Evolutionary conservation across 2,888 invertebrate genomes (phyloP).

Genomic region (Acrocyrtus sp.): DNA sequence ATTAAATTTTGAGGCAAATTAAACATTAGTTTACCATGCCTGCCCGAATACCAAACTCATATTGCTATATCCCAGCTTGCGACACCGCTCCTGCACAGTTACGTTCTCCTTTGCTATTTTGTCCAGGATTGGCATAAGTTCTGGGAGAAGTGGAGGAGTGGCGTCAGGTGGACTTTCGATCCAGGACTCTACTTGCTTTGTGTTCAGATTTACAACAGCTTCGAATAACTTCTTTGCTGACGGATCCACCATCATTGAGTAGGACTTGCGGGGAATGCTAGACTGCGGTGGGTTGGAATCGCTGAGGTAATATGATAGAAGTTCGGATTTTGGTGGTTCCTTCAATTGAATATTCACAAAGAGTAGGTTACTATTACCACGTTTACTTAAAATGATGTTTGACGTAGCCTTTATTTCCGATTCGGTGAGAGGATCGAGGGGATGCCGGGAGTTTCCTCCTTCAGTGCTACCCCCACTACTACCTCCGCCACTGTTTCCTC

Average conservation of each 20-base stretch:
- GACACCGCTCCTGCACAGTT: slow-evolving; percentile 23
- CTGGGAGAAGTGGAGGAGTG: slow-evolving; percentile 5
- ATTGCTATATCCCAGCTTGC: slow-evolving; percentile 26
- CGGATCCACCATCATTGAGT: slow-evolving; percentile 27
- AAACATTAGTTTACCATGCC: too few species aligned
- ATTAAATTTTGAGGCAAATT: too few species aligned
- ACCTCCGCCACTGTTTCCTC: too few species aligned
- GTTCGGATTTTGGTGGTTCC: slow-evolving; percentile 29
- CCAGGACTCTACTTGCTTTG: slow-evolving; percentile 24
- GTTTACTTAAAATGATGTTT: neutral
- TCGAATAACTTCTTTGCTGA: slow-evolving; percentile 9
- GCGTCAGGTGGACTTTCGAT: too few species aligned
- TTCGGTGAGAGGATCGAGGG: slow-evolving; percentile 31
- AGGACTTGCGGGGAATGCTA: slow-evolving; percentile 26
- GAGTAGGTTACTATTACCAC: neutral
- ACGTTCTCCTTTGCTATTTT: slow-evolving; percentile 9
- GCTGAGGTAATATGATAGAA: slow-evolving; percentile 27
- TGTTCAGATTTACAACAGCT: slow-evolving; percentile 35
- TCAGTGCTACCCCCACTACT: too few species aligned
- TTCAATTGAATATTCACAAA: slow-evolving; percentile 29
- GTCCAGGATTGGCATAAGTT: slow-evolving; percentile 27
- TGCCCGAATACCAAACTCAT: slow-evolving; percentile 45
- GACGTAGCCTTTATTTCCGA: slow-evolving; percentile 21
- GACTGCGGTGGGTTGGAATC: slow-evolving; percentile 20
- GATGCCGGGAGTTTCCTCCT: too few species aligned